Conservation (phyloP, 2,888 invertebrate genomes). For the Limenitis camilla region DNA sequence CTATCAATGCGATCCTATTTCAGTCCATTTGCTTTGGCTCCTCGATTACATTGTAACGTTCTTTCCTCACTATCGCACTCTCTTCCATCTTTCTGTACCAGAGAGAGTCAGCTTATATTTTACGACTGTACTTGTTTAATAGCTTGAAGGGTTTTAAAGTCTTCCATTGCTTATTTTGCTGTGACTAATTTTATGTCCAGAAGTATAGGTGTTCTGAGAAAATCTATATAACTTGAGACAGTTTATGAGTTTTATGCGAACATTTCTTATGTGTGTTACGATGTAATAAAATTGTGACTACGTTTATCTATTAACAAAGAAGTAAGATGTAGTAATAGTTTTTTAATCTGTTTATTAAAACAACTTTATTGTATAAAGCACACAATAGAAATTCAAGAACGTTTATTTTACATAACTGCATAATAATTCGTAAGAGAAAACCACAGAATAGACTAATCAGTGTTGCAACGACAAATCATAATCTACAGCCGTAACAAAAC, state of each 20-base stretch:
- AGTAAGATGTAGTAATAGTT: not conserved
- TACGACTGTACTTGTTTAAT: slow-evolving; percentile 58
- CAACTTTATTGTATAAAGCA: too few species aligned
- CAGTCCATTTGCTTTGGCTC: slow-evolving; percentile 48
- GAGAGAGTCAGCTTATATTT: slow-evolving; percentile 45
- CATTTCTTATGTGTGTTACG: not conserved
- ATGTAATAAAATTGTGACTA: not conserved
- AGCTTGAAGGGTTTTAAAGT: slow-evolving; percentile 50
- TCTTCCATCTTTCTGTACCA: slow-evolving; percentile 13
- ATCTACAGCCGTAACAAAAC: too few species aligned
- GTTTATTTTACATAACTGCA: too few species aligned
- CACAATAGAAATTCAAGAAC: too few species aligned
- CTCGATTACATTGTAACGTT: slow-evolving; percentile 52
- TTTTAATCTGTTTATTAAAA: not conserved
- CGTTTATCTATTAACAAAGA: not conserved
- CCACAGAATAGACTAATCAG: too few species aligned
- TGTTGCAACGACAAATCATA: too few species aligned
- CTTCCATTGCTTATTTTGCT: slow-evolving; percentile 67
- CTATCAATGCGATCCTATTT: slow-evolving; percentile 48
- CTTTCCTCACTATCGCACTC: slow-evolving; percentile 36
- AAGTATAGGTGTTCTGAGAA: slow-evolving; percentile 46
- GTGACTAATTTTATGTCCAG: slow-evolving; percentile 62
- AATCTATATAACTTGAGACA: slow-evolving; percentile 29
- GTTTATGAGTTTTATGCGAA: slow-evolving; percentile 30
- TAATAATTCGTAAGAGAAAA: too few species aligned